These are phyloP conservation scores for Clitarchus hookeri DNA, from an alignment of 2,888 invertebrate genomes.

Conservation along the genomic window DNA sequence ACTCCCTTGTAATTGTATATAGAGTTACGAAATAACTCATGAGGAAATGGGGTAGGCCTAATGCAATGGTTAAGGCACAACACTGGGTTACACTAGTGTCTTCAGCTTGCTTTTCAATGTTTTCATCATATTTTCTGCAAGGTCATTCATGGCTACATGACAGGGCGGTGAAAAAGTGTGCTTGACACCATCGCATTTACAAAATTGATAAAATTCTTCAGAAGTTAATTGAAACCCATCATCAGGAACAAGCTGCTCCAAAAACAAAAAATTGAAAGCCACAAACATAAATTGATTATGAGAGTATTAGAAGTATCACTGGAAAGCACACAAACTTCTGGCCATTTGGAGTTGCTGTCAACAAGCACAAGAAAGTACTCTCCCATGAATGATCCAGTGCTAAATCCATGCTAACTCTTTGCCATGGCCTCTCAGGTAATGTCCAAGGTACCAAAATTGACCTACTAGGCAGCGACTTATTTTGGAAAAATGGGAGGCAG, in stretches of 20 bases:
- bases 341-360: not conserved
- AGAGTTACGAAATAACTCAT: not conserved
- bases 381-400: too few species aligned
- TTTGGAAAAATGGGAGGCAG: too few species aligned
- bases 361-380: not conserved
- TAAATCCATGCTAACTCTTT: too few species aligned
- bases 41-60: not conserved
- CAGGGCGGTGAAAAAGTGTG: not conserved
- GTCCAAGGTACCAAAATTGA: too few species aligned
- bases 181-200: not conserved
- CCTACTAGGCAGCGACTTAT: too few species aligned
- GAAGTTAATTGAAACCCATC: not conserved
- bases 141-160: not conserved
- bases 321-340: not conserved
- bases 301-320: not conserved
- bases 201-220: not conserved
- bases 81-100: not conserved
- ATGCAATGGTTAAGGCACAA: not conserved
- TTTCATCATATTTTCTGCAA: not conserved
- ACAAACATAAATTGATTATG: not conserved
- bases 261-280: not conserved
- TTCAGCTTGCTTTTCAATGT: not conserved
- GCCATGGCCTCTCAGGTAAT: too few species aligned
- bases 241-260: not conserved
- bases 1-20: not conserved